Conservation (phyloP, 2,797 vertebrate genomes). For the Tympanoctomys barrerae region DNA sequence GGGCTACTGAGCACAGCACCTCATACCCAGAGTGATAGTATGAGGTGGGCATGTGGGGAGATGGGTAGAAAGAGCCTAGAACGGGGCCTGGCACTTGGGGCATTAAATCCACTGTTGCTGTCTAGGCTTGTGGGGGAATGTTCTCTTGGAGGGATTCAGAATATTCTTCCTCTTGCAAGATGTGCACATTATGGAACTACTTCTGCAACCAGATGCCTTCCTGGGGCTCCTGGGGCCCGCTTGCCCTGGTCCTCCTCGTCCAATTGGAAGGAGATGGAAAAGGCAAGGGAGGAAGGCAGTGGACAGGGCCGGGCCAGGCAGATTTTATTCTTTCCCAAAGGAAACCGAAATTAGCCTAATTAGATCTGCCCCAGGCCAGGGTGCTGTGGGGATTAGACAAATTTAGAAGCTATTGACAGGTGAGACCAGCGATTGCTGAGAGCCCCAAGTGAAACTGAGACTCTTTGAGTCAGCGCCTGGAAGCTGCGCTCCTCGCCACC, state of each 20-base stretch:
- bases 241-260: neutral
- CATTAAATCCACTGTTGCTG: accelerated
- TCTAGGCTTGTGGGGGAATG: neutral
- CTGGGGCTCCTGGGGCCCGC: neutral
- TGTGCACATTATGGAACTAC: neutral
- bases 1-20: neutral
- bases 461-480: constrained; percentile 76
- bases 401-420: constrained; percentile 80
- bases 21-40: neutral
- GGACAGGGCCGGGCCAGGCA: neutral
- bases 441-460: constrained; percentile 68
- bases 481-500: neutral
- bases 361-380: constrained; percentile 49
- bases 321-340: constrained; percentile 9
- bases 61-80: neutral
- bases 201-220: neutral
- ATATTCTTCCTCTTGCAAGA: neutral
- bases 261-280: neutral
- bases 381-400: constrained; percentile 51
- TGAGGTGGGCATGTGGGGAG: accelerated
- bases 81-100: neutral
- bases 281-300: neutral
- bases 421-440: neutral
- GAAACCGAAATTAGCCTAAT: constrained; percentile 76
- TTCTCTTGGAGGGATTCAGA: neutral